Conservation (phyloP, 2,797 vertebrate species). For the Oophaga sylvatica region DNA sequence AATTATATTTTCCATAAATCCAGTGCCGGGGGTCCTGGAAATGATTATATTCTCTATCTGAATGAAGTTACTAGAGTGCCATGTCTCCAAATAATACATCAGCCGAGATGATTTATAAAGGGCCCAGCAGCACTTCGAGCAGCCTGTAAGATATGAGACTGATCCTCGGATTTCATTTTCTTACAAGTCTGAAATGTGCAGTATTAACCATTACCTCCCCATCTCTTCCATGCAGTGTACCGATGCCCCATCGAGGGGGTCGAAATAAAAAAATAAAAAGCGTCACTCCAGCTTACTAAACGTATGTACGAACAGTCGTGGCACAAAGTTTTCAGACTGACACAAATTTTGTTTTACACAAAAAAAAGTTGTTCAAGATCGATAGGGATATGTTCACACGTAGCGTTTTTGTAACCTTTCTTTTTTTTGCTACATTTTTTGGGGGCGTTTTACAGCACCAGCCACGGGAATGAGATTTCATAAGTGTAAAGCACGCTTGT, state of each 20-base stretch:
- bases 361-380: no score
- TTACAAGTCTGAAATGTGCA: not conserved
- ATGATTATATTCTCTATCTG: not conserved
- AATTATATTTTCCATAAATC: slow-evolving; percentile 8
- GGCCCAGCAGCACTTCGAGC: not conserved
- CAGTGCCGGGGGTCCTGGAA: not conserved
- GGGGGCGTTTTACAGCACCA: no score
- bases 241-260: not conserved
- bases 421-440: no score
- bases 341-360: no score
- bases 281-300: no score
- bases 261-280: no score
- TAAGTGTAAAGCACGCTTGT: no score
- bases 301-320: no score
- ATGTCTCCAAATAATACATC: slow-evolving; percentile 12
- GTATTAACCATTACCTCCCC: slow-evolving; percentile 3
- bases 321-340: no score
- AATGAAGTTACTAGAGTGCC: not conserved
- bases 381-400: no score
- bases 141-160: not conserved
- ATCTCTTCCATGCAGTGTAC: not conserved
- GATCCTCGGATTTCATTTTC: not conserved
- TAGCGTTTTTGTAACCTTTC: no score
- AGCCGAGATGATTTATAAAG: not conserved
- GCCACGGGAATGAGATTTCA: no score